Evolutionary conservation across 2,113 vertebrate genomes (phyloP).

Genomic region (Struthidea cinerea): DNA sequence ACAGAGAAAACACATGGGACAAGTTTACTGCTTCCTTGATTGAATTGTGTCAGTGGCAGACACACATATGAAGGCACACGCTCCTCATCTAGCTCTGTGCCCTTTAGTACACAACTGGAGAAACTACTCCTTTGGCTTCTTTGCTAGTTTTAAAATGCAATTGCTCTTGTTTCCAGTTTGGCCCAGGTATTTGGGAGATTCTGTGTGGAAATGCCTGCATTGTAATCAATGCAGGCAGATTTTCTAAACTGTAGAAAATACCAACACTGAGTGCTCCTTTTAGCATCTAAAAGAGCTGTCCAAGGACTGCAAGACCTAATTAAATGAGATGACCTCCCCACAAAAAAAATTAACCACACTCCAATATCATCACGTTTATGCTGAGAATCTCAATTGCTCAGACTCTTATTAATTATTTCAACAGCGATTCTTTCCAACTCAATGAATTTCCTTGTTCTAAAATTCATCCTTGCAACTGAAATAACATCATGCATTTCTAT

Average conservation of each 20-base stretch:
- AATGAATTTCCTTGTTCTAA: neutral
- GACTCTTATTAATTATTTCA: neutral
- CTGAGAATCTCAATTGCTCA: neutral
- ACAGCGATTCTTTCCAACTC: neutral
- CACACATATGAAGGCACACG: neutral
- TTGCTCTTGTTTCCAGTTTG: neutral
- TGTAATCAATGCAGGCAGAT: neutral
- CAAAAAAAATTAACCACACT: neutral
- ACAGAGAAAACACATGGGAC: constrained; percentile 37
- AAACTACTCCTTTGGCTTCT: neutral
- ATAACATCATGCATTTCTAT: neutral
- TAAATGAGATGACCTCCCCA: neutral
- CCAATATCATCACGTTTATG: neutral
- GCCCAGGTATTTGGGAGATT: neutral
- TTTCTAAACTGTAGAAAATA: neutral
- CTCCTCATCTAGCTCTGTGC: neutral
- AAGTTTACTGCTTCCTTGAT: constrained; percentile 35
- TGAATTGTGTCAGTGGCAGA: constrained; percentile 10
- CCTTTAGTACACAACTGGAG: neutral
- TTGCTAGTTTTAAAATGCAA: neutral
- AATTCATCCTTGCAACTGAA: neutral
- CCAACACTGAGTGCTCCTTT: neutral
- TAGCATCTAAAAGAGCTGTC: neutral
- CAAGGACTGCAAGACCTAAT: neutral
- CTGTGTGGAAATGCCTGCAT: neutral